Evolutionary conservation across 2,888 invertebrate species (phyloP).

Genomic region (Tanytarsus gracilentus): DNA sequence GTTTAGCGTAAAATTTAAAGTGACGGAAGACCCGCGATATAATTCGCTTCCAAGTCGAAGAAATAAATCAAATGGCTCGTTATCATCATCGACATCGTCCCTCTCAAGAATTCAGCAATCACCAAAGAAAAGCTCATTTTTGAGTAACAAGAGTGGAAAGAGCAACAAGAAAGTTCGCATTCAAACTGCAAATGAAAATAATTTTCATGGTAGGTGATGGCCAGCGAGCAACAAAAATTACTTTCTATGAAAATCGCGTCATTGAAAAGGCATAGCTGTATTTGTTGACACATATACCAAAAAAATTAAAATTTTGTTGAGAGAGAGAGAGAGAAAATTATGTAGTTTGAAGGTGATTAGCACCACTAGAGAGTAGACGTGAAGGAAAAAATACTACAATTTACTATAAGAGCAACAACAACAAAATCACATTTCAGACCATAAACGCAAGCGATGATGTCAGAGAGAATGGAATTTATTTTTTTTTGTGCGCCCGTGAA

Average conservation of each 20-base stretch:
- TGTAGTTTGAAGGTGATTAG: slow-evolving; percentile 25
- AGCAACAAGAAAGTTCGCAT: slow-evolving; percentile 42
- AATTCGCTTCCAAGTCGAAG: slow-evolving; percentile 36
- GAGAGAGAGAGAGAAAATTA: no score
- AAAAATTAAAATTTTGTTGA: neutral
- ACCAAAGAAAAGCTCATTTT: slow-evolving; percentile 18
- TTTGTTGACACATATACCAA: slow-evolving; percentile 21
- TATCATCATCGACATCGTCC: slow-evolving; percentile 24
- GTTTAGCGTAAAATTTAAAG: slow-evolving; percentile 45
- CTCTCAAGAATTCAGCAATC: slow-evolving; percentile 7
- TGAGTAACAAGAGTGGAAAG: slow-evolving; percentile 37
- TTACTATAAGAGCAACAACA: neutral
- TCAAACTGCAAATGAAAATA: slow-evolving; percentile 36
- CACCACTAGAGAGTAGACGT: neutral
- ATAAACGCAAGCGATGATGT: neutral
- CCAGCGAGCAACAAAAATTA: neutral
- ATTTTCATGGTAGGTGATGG: slow-evolving; percentile 9
- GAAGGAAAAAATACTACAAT: neutral
- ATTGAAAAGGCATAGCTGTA: no score
- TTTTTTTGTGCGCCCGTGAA: slow-evolving; percentile 10
- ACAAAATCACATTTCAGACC: neutral
- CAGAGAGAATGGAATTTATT: slow-evolving; percentile 19
- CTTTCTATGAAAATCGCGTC: neutral
- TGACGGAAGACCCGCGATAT: slow-evolving; percentile 39
- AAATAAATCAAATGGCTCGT: neutral